phyloP scores from a whole-genome alignment of 2,113 vertebrate genomes.

The Lagopus leucura region DNA sequence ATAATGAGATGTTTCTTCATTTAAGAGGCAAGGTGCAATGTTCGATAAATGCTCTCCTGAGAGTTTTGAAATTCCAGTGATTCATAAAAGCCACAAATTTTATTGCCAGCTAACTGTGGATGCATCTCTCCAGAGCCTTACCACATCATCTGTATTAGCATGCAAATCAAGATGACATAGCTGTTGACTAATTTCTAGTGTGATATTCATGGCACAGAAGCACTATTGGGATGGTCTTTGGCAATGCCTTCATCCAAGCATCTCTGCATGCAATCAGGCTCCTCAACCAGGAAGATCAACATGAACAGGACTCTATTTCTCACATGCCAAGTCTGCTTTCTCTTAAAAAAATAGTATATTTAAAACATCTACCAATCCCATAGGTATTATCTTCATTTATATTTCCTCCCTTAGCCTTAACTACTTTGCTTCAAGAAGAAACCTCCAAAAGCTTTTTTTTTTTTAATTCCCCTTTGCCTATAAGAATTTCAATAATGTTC shows the following conservation, averaged over 20 bases:
- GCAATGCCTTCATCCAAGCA: not conserved
- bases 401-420: not conserved
- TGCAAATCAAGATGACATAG: not conserved
- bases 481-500: not conserved
- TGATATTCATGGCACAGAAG: not conserved
- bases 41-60: constrained; percentile 41
- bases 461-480: not conserved
- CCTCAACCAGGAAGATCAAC: not conserved
- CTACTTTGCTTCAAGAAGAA: not conserved
- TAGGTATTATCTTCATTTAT: not conserved
- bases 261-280: not conserved
- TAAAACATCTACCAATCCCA: not conserved
- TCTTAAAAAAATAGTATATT: not conserved
- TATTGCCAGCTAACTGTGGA: not conserved
- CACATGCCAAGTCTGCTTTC: accelerated
- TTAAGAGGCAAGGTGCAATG: constrained; percentile 17
- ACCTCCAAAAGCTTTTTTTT: not conserved
- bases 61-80: not conserved
- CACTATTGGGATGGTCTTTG: not conserved
- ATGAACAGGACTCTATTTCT: not conserved
- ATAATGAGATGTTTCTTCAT: not conserved
- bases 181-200: not conserved
- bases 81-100: not conserved
- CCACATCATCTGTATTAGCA: not conserved
- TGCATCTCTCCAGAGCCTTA: not conserved